Percentiles rank a stretch among this genome's conserved stretches.
Conservation (phyloP, 1,140 invertebrate genomes). For the Drosophila guanche region DNA sequence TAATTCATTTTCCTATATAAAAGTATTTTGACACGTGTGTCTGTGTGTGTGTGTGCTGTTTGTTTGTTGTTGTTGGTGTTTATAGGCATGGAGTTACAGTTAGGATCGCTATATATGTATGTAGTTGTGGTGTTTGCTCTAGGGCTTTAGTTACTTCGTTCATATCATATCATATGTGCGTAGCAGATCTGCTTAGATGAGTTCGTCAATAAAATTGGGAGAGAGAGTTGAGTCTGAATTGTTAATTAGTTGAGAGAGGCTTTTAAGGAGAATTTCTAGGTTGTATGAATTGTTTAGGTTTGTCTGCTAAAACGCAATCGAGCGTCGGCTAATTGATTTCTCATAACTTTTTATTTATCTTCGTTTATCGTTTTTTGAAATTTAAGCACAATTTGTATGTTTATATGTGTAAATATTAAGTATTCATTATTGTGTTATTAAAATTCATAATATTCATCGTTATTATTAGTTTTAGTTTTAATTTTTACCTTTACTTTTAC, state of each 20-base stretch:
- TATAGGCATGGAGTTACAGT: constrained; percentile 74
- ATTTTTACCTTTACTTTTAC: constrained; percentile 4
- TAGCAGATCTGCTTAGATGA: constrained; percentile 38
- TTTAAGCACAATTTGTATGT: constrained; percentile 30
- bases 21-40: constrained; percentile 43
- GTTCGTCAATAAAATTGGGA: constrained; percentile 43
- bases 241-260: constrained; percentile 36
- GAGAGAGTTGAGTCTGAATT: constrained; percentile 40
- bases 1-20: constrained; percentile 28
- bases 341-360: constrained; percentile 32
- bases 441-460: constrained; percentile 53
- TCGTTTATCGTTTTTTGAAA: neutral
- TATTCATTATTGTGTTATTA: constrained; percentile 61
- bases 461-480: constrained; percentile 30
- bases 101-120: constrained; percentile 39
- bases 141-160: constrained; percentile 10
- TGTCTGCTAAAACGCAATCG: constrained; percentile 39
- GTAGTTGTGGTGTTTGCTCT: constrained; percentile 21
- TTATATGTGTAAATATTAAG: constrained; percentile 51
- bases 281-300: constrained; percentile 32
- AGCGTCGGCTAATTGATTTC: constrained; percentile 42
- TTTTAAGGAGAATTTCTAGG: constrained; percentile 46
- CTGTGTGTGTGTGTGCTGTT: constrained; percentile 18
- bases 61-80: constrained; percentile 39
- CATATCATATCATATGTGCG: constrained; percentile 27